phyloP scores from a whole-genome alignment of 2,113 vertebrate genomes.

The Lycaon pictus region DNA sequence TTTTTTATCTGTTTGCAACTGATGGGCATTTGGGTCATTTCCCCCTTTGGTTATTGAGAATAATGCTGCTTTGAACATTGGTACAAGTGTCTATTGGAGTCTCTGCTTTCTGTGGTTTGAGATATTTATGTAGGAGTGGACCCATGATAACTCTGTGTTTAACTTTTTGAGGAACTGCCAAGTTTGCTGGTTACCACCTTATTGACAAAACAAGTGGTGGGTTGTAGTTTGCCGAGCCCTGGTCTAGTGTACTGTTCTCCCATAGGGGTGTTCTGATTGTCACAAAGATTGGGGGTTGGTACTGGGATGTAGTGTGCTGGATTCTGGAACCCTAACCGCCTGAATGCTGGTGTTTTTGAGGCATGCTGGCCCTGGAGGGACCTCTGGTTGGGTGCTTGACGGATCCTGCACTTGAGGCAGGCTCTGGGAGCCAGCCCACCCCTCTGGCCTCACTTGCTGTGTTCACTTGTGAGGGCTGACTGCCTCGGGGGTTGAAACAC shows the following conservation, averaged over 20 bases:
- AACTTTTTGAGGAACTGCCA: background rate
- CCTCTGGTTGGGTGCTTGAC: background rate
- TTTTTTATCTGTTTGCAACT: too few species aligned
- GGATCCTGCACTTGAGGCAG: background rate
- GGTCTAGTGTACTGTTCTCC: background rate
- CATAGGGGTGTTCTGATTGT: background rate
- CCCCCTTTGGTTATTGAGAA: background rate
- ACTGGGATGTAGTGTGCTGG: background rate
- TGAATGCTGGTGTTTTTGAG: background rate
- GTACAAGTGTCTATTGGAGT: background rate
- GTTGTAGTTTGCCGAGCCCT: background rate
- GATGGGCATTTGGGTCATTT: background rate
- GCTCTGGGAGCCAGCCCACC: background rate
- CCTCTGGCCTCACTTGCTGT: background rate
- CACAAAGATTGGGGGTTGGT: background rate
- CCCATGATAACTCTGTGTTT: background rate
- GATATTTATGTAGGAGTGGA: too few species aligned
- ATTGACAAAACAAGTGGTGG: background rate
- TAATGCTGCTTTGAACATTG: background rate
- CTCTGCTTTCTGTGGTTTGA: too few species aligned
- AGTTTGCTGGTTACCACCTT: background rate
- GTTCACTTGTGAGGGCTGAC: accelerated
- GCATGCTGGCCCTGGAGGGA: background rate
- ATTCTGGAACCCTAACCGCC: background rate
- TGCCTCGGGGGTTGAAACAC: background rate